These are phyloP conservation scores for Cassiopea xamachana DNA, from an alignment of 30 jellyfish, hydroid and myxozoan genomes.

Conservation along the genomic window DNA sequence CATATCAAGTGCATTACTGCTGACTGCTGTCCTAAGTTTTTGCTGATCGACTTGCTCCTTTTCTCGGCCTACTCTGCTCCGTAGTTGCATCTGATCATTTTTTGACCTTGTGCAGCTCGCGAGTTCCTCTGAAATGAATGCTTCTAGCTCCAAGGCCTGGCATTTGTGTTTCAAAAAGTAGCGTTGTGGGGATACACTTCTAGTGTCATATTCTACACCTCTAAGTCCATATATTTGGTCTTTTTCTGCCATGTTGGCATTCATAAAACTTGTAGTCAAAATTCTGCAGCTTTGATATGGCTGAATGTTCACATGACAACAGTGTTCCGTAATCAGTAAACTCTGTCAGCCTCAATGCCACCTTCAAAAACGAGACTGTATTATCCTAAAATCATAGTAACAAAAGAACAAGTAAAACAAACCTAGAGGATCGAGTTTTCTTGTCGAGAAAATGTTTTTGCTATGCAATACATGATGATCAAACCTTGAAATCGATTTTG, in stretches of 20 bases:
- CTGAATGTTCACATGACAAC: too few species aligned
- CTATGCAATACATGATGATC: too few species aligned
- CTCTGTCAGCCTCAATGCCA: too few species aligned
- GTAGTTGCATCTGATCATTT: neutral
- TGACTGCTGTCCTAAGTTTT: conserved; percentile 30
- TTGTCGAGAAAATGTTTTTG: too few species aligned
- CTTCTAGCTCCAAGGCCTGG: neutral
- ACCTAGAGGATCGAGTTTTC: too few species aligned
- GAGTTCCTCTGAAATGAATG: neutral
- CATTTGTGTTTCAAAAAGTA: neutral
- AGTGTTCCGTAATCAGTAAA: too few species aligned
- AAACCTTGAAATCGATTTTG: too few species aligned
- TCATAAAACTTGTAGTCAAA: neutral
- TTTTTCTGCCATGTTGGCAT: too few species aligned
- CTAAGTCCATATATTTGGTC: neutral
- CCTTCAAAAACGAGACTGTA: too few species aligned
- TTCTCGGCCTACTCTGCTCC: neutral
- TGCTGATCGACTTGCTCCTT: neutral
- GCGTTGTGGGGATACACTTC: neutral
- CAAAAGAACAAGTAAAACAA: neutral
- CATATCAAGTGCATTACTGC: conserved; percentile 41
- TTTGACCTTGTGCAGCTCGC: neutral
- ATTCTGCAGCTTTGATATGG: neutral
- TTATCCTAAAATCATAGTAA: neutral
- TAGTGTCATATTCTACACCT: neutral